Percentiles rank a stretch among this genome's conserved stretches.
phyloP scores from a whole-genome alignment of 2,888 invertebrate species.

The Eupithecia exiguata region DNA sequence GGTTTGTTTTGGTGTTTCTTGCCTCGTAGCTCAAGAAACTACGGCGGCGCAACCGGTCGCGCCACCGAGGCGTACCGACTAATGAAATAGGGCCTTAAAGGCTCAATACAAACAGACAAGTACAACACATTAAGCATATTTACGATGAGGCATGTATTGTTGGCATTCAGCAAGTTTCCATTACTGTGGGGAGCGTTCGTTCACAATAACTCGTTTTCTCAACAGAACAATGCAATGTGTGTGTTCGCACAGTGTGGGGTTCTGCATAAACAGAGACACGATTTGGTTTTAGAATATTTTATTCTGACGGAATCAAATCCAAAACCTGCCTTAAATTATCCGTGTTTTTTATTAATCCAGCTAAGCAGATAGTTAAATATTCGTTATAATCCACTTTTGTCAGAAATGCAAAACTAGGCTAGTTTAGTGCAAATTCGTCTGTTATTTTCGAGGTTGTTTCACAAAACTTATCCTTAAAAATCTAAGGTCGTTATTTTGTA shows the following conservation, averaged over 20 bases:
- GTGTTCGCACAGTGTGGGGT: conserved; percentile 27
- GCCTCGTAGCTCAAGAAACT: no score
- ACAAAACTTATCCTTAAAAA: neutral
- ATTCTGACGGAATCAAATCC: neutral
- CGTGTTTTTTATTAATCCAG: neutral
- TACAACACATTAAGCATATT: conserved; percentile 46
- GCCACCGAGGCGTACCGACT: no score
- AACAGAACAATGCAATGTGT: conserved; percentile 55
- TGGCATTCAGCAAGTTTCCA: conserved; percentile 50
- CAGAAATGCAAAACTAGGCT: neutral
- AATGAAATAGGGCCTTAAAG: neutral
- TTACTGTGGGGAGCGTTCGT: conserved; percentile 44
- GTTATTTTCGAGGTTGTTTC: neutral
- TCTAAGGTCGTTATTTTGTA: neutral
- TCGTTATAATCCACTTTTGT: neutral
- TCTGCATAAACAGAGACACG: conserved; percentile 24
- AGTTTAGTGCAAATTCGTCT: neutral
- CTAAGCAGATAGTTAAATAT: neutral
- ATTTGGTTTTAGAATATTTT: neutral
- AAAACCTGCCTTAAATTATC: neutral
- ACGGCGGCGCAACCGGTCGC: no score
- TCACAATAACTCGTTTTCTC: conserved; percentile 45
- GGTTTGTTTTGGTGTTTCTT: no score
- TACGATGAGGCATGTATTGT: conserved; percentile 48
- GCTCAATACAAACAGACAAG: conserved; percentile 1